Conservation (phyloP, 2,113 vertebrate genomes). For the Rhynchomys soricoides region DNA sequence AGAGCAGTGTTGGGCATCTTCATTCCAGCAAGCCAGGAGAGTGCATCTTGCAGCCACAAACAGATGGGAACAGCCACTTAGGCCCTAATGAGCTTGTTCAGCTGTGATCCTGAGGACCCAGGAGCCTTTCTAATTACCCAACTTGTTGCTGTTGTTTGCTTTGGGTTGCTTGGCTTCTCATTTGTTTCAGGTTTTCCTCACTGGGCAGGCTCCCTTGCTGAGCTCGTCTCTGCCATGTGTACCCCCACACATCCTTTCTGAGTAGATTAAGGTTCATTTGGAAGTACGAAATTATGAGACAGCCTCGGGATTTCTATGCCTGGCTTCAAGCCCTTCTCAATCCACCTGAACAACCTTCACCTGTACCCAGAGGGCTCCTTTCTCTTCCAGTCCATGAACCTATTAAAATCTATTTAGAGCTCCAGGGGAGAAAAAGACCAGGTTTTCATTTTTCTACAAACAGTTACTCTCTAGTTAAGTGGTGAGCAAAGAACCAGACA, state of each 20-base stretch:
- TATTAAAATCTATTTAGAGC: background rate
- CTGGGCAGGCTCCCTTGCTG: background rate
- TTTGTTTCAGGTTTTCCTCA: slow-evolving; percentile 17
- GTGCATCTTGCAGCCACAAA: background rate
- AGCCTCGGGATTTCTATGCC: background rate
- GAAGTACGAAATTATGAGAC: background rate
- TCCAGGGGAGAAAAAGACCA: background rate
- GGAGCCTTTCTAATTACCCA: slow-evolving; percentile 32
- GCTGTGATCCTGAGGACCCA: slow-evolving; percentile 41
- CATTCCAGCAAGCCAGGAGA: background rate
- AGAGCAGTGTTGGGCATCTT: slow-evolving; percentile 25
- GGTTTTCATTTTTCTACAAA: slow-evolving; percentile 1
- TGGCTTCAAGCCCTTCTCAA: slow-evolving; percentile 35
- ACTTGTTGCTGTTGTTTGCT: background rate
- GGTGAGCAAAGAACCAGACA: background rate
- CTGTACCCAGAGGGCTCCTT: slow-evolving; percentile 28
- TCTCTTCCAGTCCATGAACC: background rate
- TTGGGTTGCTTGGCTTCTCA: background rate
- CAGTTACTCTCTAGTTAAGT: background rate
- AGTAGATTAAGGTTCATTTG: slow-evolving; percentile 17
- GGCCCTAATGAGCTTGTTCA: slow-evolving; percentile 54
- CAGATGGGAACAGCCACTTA: slow-evolving; percentile 66
- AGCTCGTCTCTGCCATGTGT: background rate
- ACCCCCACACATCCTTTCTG: background rate
- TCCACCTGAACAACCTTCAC: slow-evolving; percentile 3